Evolutionary conservation across 1,140 invertebrate species (phyloP), one percentile per base, ranked within the genome.

Genomic region (Cherax quadricarinatus): DNA sequence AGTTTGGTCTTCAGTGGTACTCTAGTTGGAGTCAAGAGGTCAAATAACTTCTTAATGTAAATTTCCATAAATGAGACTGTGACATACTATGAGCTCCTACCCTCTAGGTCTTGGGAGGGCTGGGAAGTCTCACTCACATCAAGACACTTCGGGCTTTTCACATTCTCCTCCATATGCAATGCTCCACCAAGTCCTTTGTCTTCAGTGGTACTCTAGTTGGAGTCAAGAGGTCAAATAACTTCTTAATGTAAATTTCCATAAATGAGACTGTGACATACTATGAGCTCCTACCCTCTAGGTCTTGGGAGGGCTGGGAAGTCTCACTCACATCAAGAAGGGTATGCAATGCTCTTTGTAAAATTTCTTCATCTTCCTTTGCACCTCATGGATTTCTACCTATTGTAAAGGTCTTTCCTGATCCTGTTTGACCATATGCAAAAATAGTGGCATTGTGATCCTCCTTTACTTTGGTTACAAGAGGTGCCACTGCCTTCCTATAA

Each of bases 351-450:
- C 87, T 75, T 81, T 93, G 92, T 21, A 93, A 66, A 18, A 93
- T 84, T 9, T 87, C 92, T 53, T 73, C 60, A 75, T 85, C 78
- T 53, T 93, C 86, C 82, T 85, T 57, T 41, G 62, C 51, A 81
- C 41, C 16, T 62, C 48, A 62, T 1, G 89, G 86, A 78, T 84
- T 73, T 78, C 87, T 93, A 6, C 92, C 95, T 95, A 96, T 96
- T 14, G 95, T 95, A 91, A 94, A 95, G 10, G 96, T 96, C 90
- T 96, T 96, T 10, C 96, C 96, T 94, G 95, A 95, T n/a, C 96
- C 96, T 41, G 96, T 96, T 92, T 96, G 96, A 86, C 96, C 96
- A 94, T 96, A 96, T 16, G 96, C 96, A 24, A 94, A 66, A 51
- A 95, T 93, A 80, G 96, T 96, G 7, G 95, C 95, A 95, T 96